Evolutionary conservation across 2,797 vertebrate species (phyloP).

Genomic region (Xiphophorus birchmanni): DNA sequence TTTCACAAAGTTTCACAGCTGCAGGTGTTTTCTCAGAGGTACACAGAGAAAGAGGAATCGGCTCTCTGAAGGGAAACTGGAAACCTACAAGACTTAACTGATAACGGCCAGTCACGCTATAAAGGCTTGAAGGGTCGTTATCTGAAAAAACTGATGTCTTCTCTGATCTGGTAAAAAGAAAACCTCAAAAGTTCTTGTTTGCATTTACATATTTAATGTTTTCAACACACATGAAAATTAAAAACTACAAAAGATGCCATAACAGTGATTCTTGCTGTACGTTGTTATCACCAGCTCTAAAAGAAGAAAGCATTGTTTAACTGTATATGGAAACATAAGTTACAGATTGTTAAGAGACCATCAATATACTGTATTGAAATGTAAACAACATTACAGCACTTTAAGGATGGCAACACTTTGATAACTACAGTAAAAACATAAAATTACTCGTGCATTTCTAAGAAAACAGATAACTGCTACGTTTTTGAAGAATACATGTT

Average conservation of each 20-base stretch:
- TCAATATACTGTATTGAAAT: background rate
- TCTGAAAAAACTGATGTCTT: background rate
- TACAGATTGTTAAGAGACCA: background rate
- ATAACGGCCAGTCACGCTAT: background rate
- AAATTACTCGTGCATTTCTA: background rate
- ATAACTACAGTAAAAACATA: background rate
- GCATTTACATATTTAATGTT: background rate
- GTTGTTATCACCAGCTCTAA: background rate
- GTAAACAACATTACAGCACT: background rate
- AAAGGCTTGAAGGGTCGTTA: background rate
- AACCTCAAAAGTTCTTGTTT: background rate
- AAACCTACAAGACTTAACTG: background rate
- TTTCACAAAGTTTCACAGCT: conserved; percentile 14
- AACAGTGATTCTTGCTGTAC: background rate
- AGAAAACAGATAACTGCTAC: background rate
- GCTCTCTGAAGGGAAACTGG: background rate
- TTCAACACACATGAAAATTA: background rate
- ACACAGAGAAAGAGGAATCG: accelerated
- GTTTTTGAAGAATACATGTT: background rate
- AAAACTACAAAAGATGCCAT: background rate
- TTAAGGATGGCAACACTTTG: background rate
- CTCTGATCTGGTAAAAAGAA: background rate
- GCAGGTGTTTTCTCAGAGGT: conserved; percentile 16
- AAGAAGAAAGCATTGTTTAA: too few relatives aligned
- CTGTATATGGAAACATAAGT: background rate